Conservation (phyloP, 1,140 invertebrate genomes). For the Trissolcus basalis region DNA sequence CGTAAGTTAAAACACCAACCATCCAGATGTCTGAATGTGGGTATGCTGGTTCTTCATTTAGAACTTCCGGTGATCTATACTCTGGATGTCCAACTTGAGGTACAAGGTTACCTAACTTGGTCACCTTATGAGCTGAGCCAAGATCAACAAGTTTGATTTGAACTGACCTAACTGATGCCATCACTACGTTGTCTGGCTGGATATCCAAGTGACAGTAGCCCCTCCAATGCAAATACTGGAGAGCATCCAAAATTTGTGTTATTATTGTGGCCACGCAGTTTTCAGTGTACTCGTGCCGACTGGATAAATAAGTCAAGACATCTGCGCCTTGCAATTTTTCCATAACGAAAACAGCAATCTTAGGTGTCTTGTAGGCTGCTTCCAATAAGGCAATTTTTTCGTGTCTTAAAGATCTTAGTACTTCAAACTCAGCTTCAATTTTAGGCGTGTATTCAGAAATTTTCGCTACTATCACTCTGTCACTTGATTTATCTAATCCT, state of each 20-base stretch:
- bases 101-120: slow-evolving; percentile 85
- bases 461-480: slow-evolving; percentile 86
- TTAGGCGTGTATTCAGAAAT: slow-evolving; percentile 83
- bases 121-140: slow-evolving; percentile 87
- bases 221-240: slow-evolving; percentile 95
- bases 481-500: slow-evolving; percentile 84
- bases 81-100: slow-evolving; percentile 81
- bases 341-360: slow-evolving; percentile 84
- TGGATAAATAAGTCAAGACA: slow-evolving; percentile 90
- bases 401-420: slow-evolving; percentile 86
- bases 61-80: slow-evolving; percentile 93
- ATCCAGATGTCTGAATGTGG: slow-evolving; percentile 97
- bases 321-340: slow-evolving; percentile 95
- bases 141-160: slow-evolving; percentile 96
- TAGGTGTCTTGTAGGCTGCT: slow-evolving; percentile 82
- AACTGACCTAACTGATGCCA: slow-evolving; percentile 89
- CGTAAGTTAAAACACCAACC: slow-evolving; percentile 93
- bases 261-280: slow-evolving; percentile 91
- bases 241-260: slow-evolving; percentile 88
- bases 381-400: slow-evolving; percentile 87
- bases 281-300: slow-evolving; percentile 91
- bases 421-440: slow-evolving; percentile 88
- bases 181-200: slow-evolving; percentile 97
- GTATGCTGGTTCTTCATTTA: slow-evolving; percentile 89
- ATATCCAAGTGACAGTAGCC: slow-evolving; percentile 94